Base-by-base conservation (phyloP, 2,797 vertebrate genomes). In the Cyprinodon diabolis region DNA sequence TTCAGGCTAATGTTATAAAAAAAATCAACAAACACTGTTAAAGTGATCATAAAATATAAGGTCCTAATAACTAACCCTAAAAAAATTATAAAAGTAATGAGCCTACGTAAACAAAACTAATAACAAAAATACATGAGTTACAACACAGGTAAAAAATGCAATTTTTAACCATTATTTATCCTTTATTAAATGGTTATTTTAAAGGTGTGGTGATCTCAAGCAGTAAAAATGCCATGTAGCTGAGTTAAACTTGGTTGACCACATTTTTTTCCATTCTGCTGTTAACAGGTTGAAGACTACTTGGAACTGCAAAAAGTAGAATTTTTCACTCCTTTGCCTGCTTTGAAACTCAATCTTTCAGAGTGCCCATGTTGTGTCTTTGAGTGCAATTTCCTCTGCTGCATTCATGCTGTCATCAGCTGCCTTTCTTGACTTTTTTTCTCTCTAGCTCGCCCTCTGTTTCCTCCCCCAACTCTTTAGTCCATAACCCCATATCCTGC, bases 311-410 rank as follows among this genome's bases (percentile, higher is more conserved):
- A 30, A 55, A 68, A 74, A 79, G 72, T 21, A 23, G 54, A 75
- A 71, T 48, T 21, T 55, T 67, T 63, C 14, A 21, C 63, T 71
- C 77, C 78, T 82, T 81, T 71, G 76, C 51, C 45, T 4, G 62
- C 92, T 93, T 93, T 94, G 93, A 94, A 95, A 94, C 93, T 76
- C 82, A 90, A 95, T 92, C 90, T 90, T 84, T 90, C 74, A 23
- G 76, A 85, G 86, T 92, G 86, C 81, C 76, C 81, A 40, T 94
- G 94, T 95, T 94, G 89, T 94, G 94, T 94, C 93, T 95, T 80
- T 87, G 90, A 91, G 86, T 67, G 89, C 82, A 89, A 87, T 88
- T 92, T 92, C 90, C 90, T 90, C 80, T 86, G 80, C 87, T 90
- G 82, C 87, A 76, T 88, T 93, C 80, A 75, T 63, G 80, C 92